These are phyloP conservation scores for Alosa alosa DNA, from an alignment of 2,113 vertebrate genomes.

Conservation along the genomic window DNA sequence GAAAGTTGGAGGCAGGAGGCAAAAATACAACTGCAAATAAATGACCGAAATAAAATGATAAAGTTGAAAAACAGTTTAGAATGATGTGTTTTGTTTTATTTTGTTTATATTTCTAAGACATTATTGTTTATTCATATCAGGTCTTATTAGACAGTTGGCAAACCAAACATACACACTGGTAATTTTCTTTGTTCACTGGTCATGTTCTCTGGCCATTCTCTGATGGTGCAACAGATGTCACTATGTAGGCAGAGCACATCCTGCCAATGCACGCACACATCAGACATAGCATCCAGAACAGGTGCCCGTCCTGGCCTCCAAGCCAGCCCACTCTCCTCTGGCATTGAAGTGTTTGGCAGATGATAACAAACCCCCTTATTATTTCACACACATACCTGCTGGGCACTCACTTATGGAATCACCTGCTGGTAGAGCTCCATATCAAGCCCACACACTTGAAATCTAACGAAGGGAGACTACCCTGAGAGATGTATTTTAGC, in stretches of 20 bases:
- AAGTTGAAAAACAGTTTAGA: neutral
- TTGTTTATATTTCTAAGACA: too few species aligned
- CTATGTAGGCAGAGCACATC: neutral
- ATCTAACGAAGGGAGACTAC: neutral
- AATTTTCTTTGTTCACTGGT: too few species aligned
- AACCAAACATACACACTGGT: too few species aligned
- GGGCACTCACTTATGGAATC: neutral
- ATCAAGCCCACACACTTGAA: conserved; percentile 10
- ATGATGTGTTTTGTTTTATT: neutral
- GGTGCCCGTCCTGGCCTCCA: neutral
- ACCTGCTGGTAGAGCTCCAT: neutral
- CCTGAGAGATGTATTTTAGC: neutral
- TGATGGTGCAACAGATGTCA: neutral
- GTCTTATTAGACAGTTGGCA: too few species aligned
- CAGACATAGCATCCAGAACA: neutral
- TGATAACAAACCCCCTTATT: conserved; percentile 4
- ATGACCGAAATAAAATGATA: neutral
- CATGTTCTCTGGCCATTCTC: too few species aligned
- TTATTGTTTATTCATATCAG: too few species aligned
- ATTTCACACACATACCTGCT: conserved; percentile 15
- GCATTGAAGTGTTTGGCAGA: neutral
- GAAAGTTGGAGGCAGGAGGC: neutral
- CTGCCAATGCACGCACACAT: neutral
- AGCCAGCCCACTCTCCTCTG: neutral
- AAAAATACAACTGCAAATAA: neutral